A percentile compares a stretch with the other conserved stretches of the same genome.
phyloP scores from a whole-genome alignment of 2,888 invertebrate genomes.

The Pediacus dermestoides region DNA sequence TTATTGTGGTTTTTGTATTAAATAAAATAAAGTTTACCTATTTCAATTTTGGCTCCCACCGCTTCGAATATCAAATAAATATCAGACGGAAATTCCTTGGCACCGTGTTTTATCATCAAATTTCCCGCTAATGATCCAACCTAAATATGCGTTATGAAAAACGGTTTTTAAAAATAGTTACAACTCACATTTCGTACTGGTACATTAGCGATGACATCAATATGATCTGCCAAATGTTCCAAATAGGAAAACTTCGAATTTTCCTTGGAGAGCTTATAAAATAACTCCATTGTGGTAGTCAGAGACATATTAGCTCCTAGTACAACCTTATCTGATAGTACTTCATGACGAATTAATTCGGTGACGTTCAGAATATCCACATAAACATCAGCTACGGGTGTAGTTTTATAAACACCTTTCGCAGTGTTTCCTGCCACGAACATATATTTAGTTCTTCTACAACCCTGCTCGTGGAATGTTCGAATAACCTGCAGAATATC shows the following conservation, averaged over 20 bases:
- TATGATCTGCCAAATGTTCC: slow-evolving; percentile 57
- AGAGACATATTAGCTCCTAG: slow-evolving; percentile 60
- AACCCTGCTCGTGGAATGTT: slow-evolving; percentile 36
- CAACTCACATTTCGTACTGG: slow-evolving; percentile 53
- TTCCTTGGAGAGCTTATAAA: slow-evolving; percentile 45
- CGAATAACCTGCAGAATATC: slow-evolving; percentile 58
- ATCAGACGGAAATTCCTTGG: slow-evolving; percentile 71
- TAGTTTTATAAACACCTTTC: slow-evolving; percentile 56
- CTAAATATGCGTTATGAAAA: slow-evolving; percentile 43
- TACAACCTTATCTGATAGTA: slow-evolving; percentile 51
- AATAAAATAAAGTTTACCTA: slow-evolving; percentile 25
- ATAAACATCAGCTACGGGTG: slow-evolving; percentile 51
- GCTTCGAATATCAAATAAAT: slow-evolving; percentile 62
- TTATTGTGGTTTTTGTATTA: neutral
- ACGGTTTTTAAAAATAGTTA: neutral
- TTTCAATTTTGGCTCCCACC: slow-evolving; percentile 53
- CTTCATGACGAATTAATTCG: slow-evolving; percentile 52
- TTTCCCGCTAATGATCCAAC: slow-evolving; percentile 71
- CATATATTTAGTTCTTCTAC: slow-evolving; percentile 52
- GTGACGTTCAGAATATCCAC: slow-evolving; percentile 60
- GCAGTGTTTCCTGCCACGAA: slow-evolving; percentile 74
- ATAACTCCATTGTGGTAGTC: slow-evolving; percentile 55
- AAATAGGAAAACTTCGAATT: slow-evolving; percentile 57
- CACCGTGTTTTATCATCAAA: slow-evolving; percentile 61
- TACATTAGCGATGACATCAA: slow-evolving; percentile 67